Evolutionary conservation across 2,797 vertebrate genomes (phyloP), one percentile per base, ranked within the genome.

Genomic region (Coluber constrictor): DNA sequence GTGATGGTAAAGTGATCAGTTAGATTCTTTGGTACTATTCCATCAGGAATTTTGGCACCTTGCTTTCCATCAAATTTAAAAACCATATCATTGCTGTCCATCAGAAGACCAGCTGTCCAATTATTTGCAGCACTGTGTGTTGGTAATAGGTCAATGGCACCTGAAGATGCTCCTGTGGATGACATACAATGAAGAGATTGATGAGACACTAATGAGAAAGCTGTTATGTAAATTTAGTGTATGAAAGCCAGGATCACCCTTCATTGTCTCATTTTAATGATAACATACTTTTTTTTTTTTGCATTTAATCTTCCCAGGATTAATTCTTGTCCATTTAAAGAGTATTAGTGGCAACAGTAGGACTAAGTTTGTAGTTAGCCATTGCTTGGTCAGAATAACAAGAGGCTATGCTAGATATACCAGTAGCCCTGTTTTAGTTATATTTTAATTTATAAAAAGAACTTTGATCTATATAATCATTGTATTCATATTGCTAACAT

Each of bases 1-100:
- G 98, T 98, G 93, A 99, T 98, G 91, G 99, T 99, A 97, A 99
- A 99, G 94, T 99, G 99, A 96, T 99, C 98, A 0, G 99, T 99
- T 95, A 99, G 98, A 96, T 99, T 99, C 98, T 99, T 99, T 0
- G 99, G 98, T 60, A 99, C 98, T 95, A 99, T 98, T 96, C 98
- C 98, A 89, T 99, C 99, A 0, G 99, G 99, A 92, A 99, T 98
- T 97, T 99, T 99, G 13, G 99, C 98, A 1, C 99, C 99, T 96
- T 99, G 99, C 55, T 96, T 98, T 92, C 99, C 99, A 11, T 99
- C 99, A 93, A 99, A 99, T 94, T 97, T 98, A 97, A 99, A 99
- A 96, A 99, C 99, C 94, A 99, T 97, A 92, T 99, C 99, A 25
- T 97, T 98, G 86, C 98, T 99, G 96, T 99, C 99, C 88, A 98